These are phyloP conservation scores for Cyphomyrus discorhynchus DNA, from an alignment of 2,113 vertebrate genomes.

Conservation along the genomic window DNA sequence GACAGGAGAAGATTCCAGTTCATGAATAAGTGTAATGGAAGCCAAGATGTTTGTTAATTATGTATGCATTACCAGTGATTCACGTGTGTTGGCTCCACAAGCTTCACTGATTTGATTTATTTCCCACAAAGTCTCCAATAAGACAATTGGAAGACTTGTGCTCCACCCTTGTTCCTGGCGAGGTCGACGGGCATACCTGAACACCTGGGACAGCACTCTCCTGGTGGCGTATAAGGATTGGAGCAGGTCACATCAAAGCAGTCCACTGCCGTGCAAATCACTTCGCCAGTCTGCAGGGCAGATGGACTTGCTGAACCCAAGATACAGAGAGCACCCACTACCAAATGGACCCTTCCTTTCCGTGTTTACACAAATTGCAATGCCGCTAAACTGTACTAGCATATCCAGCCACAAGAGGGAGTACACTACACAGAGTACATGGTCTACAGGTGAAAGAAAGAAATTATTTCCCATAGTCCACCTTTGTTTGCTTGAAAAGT, in stretches of 20 bases:
- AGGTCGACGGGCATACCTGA: not conserved
- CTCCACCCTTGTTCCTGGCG: not conserved
- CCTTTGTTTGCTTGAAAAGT: not conserved
- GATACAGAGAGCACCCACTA: not conserved
- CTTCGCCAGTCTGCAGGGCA: not conserved
- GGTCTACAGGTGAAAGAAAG: not conserved
- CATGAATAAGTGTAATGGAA: not conserved
- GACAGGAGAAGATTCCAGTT: not conserved
- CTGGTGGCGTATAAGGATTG: not conserved
- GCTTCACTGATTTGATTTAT: not conserved
- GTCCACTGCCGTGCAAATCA: not conserved
- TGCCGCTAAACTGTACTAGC: not conserved
- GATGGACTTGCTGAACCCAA: not conserved
- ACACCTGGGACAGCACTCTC: conserved; percentile 10
- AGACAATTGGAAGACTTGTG: not conserved
- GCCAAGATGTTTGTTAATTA: not conserved
- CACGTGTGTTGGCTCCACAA: not conserved
- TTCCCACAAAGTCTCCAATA: not conserved
- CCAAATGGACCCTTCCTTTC: not conserved
- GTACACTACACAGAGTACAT: not conserved
- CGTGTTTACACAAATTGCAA: not conserved
- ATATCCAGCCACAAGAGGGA: not conserved
- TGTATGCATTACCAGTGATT: not conserved
- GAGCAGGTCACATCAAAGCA: not conserved
- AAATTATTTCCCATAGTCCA: not conserved